Evolutionary conservation across 2,888 invertebrate species (phyloP).

Genomic region (Timema cristinae): DNA sequence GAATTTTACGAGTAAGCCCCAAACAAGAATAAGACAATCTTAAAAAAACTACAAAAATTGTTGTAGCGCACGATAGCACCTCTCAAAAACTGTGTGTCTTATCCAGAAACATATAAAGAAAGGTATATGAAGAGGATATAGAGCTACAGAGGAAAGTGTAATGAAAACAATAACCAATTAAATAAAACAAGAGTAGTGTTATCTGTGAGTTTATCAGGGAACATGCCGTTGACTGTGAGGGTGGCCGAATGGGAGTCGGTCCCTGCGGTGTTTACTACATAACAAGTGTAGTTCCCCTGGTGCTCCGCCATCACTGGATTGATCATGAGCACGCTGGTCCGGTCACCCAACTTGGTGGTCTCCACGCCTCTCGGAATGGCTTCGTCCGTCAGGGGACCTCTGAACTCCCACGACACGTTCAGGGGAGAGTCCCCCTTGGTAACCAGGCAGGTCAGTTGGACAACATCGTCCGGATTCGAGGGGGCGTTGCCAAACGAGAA

Average conservation of each 20-base stretch:
- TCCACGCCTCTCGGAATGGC: slow-evolving; percentile 47
- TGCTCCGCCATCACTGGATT: slow-evolving; percentile 62
- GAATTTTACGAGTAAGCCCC: too few relatives aligned
- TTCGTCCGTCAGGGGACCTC: slow-evolving; percentile 24
- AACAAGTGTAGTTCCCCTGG: slow-evolving; percentile 63
- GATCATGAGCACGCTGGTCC: slow-evolving; percentile 64
- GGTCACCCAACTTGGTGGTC: slow-evolving; percentile 49
- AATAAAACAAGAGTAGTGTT: too few relatives aligned
- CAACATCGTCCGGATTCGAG: slow-evolving; percentile 54
- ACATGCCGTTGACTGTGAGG: slow-evolving; percentile 64
- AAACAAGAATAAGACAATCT: too few relatives aligned
- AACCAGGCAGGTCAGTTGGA: slow-evolving; percentile 51
- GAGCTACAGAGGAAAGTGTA: too few relatives aligned
- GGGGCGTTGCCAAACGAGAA: slow-evolving; percentile 57
- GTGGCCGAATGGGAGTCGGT: slow-evolving; percentile 56
- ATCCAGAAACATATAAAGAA: too few relatives aligned
- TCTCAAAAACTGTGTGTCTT: too few relatives aligned
- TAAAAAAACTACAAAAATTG: too few relatives aligned
- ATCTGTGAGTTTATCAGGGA: too few relatives aligned
- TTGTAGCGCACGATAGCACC: too few relatives aligned
- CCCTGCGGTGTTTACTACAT: slow-evolving; percentile 61
- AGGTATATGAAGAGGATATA: too few relatives aligned
- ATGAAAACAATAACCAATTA: too few relatives aligned
- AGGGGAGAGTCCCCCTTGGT: slow-evolving; percentile 67
- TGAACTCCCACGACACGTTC: slow-evolving; percentile 64